These are phyloP conservation scores for Gobius niger DNA, from an alignment of 2,113 vertebrate species.

Conservation along the genomic window DNA sequence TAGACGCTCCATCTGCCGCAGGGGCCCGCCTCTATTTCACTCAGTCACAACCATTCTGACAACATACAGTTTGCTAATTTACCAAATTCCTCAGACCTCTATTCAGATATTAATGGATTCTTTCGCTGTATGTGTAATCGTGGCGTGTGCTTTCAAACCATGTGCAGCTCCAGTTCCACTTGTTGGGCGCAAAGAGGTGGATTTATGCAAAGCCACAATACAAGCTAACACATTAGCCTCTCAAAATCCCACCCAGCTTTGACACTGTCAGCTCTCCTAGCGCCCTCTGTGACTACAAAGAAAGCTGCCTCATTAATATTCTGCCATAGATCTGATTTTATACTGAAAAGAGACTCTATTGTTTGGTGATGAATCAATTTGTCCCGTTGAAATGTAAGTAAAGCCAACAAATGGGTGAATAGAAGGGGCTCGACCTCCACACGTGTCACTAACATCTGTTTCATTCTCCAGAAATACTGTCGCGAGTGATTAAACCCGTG, in stretches of 20 bases:
- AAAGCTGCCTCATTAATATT: constrained; percentile 18
- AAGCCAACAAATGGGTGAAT: neutral
- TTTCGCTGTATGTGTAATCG: neutral
- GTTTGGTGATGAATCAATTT: constrained; percentile 13
- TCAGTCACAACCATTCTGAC: neutral
- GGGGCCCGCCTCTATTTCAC: neutral
- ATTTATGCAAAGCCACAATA: constrained; percentile 52
- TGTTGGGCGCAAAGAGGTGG: constrained; percentile 44
- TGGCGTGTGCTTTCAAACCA: constrained; percentile 40
- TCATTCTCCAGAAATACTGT: constrained; percentile 6
- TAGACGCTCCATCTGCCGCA: constrained; percentile 67
- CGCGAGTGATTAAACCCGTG: constrained; percentile 3
- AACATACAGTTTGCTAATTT: too few species aligned
- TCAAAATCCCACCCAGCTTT: neutral
- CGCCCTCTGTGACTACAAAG: constrained; percentile 7
- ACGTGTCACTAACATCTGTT: neutral
- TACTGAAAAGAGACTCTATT: constrained; percentile 9
- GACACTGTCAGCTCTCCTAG: constrained; percentile 3
- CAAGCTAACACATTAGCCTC: constrained; percentile 37
- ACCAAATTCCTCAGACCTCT: too few species aligned
- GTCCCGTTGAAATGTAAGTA: constrained; percentile 11
- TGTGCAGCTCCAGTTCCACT: constrained; percentile 59
- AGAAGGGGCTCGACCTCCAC: constrained; percentile 1
- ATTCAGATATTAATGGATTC: neutral
- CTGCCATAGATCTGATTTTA: constrained; percentile 1